Evolutionary conservation across 2,797 vertebrate genomes (phyloP).

Genomic region (Acomys russatus): DNA sequence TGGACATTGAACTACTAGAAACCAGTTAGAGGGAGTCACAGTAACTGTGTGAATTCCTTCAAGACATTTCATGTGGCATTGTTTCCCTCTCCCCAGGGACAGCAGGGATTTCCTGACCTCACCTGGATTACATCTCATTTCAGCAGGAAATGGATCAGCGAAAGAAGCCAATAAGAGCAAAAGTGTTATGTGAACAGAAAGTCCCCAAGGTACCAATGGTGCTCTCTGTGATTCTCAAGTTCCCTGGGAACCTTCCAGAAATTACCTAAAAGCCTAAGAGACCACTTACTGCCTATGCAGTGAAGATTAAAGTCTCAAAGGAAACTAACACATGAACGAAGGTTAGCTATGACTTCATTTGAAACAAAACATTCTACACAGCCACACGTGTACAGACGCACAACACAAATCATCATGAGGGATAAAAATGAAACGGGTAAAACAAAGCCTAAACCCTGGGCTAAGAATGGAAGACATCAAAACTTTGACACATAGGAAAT

Average conservation of each 20-base stretch:
- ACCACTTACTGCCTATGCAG: not conserved
- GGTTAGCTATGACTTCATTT: not conserved
- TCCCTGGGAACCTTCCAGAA: constrained; percentile 55
- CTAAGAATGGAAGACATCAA: not conserved
- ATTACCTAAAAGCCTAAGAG: constrained; percentile 39
- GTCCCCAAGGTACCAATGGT: not conserved
- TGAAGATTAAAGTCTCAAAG: constrained; percentile 26
- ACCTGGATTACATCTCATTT: constrained; percentile 1
- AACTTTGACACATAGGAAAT: constrained; percentile 19
- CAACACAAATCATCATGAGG: not conserved
- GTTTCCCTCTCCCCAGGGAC: not conserved
- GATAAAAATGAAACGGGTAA: not conserved
- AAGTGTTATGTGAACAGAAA: not conserved
- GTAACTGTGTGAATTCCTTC: not conserved
- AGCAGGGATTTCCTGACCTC: not conserved
- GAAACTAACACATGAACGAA: constrained; percentile 5
- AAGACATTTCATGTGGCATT: not conserved
- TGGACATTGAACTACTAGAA: not conserved
- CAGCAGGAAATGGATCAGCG: constrained; percentile 29
- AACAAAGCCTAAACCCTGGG: not conserved
- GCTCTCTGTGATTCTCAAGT: constrained; percentile 26
- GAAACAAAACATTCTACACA: constrained; percentile 6
- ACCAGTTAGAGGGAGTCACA: not conserved
- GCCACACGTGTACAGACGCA: not conserved
- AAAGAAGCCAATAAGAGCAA: not conserved